Evolutionary conservation across 2,113 vertebrate genomes (phyloP).

Genomic region (Struthio camelus): DNA sequence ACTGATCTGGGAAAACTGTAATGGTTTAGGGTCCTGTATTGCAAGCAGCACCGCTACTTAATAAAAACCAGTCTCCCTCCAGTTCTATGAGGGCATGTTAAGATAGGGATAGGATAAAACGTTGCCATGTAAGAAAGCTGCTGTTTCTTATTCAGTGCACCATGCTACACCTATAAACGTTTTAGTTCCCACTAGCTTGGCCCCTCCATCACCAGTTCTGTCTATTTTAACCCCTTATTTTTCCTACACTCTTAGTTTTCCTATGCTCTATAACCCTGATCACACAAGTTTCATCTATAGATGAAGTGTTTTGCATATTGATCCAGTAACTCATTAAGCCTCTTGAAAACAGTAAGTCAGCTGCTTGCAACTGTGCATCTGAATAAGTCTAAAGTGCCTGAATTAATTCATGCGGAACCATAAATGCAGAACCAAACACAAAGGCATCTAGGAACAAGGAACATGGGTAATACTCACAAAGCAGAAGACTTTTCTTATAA

Average conservation of each 20-base stretch:
- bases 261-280: neutral
- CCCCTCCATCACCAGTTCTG: neutral
- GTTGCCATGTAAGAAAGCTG: neutral
- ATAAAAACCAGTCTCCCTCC: neutral
- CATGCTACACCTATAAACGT: neutral
- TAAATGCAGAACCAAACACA: neutral
- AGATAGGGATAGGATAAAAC: neutral
- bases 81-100: neutral
- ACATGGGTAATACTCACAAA: neutral
- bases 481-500: neutral
- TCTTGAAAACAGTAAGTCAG: neutral
- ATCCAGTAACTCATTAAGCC: neutral
- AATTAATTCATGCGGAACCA: fast-evolving
- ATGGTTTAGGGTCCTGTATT: neutral
- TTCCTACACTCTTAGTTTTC: neutral
- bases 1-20: neutral
- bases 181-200: neutral
- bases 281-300: neutral
- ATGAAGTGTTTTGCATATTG: neutral
- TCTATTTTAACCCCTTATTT: neutral
- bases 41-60: neutral
- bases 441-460: neutral
- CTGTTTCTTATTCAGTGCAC: neutral
- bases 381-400: neutral
- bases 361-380: neutral